phyloP scores from a whole-genome alignment of 2,113 vertebrate species.

The Lepisosteus oculatus region DNA sequence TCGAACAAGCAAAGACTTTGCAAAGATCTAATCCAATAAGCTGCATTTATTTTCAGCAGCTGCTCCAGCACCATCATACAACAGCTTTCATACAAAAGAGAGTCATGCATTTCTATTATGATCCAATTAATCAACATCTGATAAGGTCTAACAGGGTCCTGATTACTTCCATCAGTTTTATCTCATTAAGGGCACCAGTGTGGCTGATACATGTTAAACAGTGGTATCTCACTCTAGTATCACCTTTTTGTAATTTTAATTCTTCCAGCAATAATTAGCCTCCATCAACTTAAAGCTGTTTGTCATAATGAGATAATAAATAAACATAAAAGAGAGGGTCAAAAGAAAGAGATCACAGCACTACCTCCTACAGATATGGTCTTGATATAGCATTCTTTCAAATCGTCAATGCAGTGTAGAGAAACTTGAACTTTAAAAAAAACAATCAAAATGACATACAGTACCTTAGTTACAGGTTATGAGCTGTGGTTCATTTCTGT shows the following conservation, averaged over 20 bases:
- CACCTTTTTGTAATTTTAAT: not conserved
- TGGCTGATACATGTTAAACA: constrained; percentile 49
- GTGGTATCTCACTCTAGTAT: constrained; percentile 31
- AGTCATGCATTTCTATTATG: not conserved
- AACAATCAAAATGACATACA: too few relatives aligned
- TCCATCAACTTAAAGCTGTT: constrained; percentile 39
- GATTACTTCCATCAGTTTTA: constrained; percentile 50
- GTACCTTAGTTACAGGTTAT: too few relatives aligned
- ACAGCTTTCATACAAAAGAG: too few relatives aligned
- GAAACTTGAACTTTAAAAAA: too few relatives aligned
- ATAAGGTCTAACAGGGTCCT: constrained; percentile 42
- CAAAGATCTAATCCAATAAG: too few relatives aligned
- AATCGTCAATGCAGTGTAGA: too few relatives aligned
- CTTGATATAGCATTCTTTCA: too few relatives aligned
- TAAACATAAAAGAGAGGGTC: constrained; percentile 18
- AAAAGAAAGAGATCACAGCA: constrained; percentile 5
- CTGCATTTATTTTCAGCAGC: too few relatives aligned
- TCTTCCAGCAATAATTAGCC: constrained; percentile 43
- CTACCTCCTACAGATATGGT: too few relatives aligned
- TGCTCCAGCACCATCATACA: too few relatives aligned
- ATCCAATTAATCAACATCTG: constrained; percentile 42
- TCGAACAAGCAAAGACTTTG: too few relatives aligned
- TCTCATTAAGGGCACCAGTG: constrained; percentile 48
- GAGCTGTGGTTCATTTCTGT: too few relatives aligned
- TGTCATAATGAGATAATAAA: constrained; percentile 26